These are phyloP conservation scores for Fulmarus glacialis DNA, from an alignment of 2,113 vertebrate species.

Conservation along the genomic window DNA sequence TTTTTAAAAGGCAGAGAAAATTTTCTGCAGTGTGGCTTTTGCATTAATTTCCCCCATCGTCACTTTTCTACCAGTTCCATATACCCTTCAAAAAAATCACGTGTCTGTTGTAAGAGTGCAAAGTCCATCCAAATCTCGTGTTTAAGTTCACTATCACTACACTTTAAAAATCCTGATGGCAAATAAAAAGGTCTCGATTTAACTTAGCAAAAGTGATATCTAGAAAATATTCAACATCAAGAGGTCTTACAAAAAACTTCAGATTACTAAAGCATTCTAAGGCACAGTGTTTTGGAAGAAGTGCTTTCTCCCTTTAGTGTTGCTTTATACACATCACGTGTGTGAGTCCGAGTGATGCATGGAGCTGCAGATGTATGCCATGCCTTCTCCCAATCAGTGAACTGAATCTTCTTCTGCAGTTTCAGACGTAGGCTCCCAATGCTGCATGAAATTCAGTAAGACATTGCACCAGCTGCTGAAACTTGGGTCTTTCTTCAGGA, in stretches of 20 bases:
- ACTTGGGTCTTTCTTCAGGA: constrained; percentile 96
- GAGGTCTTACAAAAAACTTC: constrained; percentile 66
- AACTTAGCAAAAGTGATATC: constrained; percentile 75
- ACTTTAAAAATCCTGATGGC: constrained; percentile 65
- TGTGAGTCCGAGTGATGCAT: neutral
- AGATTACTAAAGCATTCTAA: constrained; percentile 79
- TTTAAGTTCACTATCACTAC: constrained; percentile 65
- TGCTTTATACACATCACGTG: constrained; percentile 17
- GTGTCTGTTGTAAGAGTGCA: constrained; percentile 57
- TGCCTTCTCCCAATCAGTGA: neutral
- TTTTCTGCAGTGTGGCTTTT: neutral
- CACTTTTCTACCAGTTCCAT: constrained; percentile 27
- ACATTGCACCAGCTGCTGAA: constrained; percentile 98
- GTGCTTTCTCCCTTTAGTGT: constrained; percentile 65
- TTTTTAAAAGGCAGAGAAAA: neutral
- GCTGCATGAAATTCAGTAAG: constrained; percentile 98
- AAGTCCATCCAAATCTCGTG: constrained; percentile 67
- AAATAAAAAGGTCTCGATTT: constrained; percentile 66
- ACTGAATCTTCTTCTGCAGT: neutral
- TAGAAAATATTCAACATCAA: constrained; percentile 74
- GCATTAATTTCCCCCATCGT: neutral
- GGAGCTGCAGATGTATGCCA: neutral
- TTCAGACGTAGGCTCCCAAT: constrained; percentile 94
- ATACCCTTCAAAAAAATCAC: constrained; percentile 25
- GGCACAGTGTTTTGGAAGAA: constrained; percentile 81